phyloP scores from a whole-genome alignment of 2,113 vertebrate species.

The Archocentrus centrarchus region DNA sequence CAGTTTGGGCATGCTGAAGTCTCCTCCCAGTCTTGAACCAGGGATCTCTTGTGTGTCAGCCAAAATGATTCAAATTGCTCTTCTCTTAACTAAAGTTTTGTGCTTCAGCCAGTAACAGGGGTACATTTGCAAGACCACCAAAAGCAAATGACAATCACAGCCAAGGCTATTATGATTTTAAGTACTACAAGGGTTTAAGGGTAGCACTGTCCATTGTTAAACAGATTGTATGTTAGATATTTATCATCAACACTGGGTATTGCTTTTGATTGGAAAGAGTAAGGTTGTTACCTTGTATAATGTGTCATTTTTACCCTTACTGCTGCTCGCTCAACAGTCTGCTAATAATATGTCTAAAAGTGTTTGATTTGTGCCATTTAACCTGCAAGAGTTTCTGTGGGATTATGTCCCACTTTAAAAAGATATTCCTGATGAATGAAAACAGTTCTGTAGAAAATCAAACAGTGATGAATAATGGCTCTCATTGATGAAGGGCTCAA shows the following conservation, averaged over 20 bases:
- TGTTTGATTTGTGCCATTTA: not conserved
- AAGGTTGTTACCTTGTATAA: no score
- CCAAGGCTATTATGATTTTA: no score
- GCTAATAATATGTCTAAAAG: not conserved
- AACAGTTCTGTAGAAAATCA: not conserved
- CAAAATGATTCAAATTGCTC: not conserved
- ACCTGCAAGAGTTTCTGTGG: not conserved
- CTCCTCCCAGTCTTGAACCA: not conserved
- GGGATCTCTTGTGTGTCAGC: not conserved
- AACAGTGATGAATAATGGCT: not conserved
- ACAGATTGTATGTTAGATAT: no score
- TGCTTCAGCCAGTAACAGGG: not conserved
- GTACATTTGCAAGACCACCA: no score
- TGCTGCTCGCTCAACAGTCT: not conserved
- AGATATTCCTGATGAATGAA: not conserved
- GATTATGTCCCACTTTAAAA: not conserved
- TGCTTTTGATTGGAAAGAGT: no score
- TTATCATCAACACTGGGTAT: no score
- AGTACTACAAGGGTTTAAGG: no score
- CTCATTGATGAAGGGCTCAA: not conserved
- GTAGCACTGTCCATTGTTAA: no score
- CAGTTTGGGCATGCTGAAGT: no score
- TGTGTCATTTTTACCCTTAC: rapidly evolving
- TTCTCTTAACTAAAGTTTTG: no score
- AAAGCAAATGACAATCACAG: no score